Conservation (phyloP, 2,113 vertebrate genomes). For the Amazona guildingii region DNA sequence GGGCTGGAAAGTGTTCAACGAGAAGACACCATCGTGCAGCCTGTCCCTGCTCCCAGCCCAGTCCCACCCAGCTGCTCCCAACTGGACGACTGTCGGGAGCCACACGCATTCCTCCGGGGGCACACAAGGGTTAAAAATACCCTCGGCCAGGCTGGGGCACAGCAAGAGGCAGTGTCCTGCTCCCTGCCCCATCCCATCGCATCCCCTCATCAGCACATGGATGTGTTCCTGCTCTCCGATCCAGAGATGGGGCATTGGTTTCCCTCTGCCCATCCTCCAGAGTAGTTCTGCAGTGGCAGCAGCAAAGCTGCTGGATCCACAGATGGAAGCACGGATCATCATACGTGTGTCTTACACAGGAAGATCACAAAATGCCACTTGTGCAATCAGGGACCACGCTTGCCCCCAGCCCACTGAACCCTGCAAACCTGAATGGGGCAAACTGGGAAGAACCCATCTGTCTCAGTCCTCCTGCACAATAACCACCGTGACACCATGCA, state of each 20-base stretch:
- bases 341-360: fast-evolving
- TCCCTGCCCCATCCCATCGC: background rate
- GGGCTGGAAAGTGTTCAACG: constrained; percentile 56
- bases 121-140: constrained; percentile 77
- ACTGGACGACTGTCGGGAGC: constrained; percentile 55
- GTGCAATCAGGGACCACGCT: fast-evolving
- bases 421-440: background rate
- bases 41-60: constrained; percentile 29
- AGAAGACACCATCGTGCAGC: constrained; percentile 34
- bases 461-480: background rate
- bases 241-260: background rate
- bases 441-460: background rate
- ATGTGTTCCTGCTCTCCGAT: background rate
- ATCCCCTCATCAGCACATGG: background rate
- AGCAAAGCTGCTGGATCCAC: fast-evolving
- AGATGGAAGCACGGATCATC: background rate
- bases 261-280: background rate
- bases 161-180: constrained; percentile 54
- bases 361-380: background rate
- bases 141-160: constrained; percentile 46
- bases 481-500: fast-evolving
- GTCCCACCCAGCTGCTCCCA: constrained; percentile 67
- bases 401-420: fast-evolving
- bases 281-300: background rate
- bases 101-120: constrained; percentile 47